Evolutionary conservation across 2,797 vertebrate genomes (phyloP), one percentile per base, ranked within the genome.

Genomic region (Petrocephalus schoutedeni): DNA sequence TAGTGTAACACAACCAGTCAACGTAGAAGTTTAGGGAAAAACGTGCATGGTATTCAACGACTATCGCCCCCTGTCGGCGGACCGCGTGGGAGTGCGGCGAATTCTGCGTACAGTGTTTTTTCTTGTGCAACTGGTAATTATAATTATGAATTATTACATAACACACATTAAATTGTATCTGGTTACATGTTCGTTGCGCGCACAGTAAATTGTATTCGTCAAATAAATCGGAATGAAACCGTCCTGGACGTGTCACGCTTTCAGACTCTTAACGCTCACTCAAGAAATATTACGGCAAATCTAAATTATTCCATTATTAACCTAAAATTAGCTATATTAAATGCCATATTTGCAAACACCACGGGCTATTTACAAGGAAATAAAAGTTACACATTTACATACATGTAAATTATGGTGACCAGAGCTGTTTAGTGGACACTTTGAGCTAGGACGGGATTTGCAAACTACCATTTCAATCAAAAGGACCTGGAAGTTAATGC

Each of bases 1-100:
- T 0, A 45, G 0, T 82, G 89, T 80, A 21, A 91, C 90, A 90
- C 91, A 67, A 23, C 14, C 32, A 41, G 12, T 6, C n/a, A 23
- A 10, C 2, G 10, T 16, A 21, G 45, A n/a, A n/a, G 80, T 3
- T 67, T 67, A 3, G 64, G 12, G 1, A 0, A 67, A 67, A 32
- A 14, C 64, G 64, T 67, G 49, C 71, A 77, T 19, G 71, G 36
- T 36, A 77, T 45, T 45, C 36, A 49, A 82, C 41, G 5, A 83
- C 80, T 83, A 53, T 21, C 49, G 80, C 49, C 49, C 36, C 19
- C 80, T 80, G n/a, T 45, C 56, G 67, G 71, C 51, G 32, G 19
- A 32, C 21, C 57, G 41, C 12, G 87, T 58, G 8, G 9, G 59
- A 28, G 10, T 4, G 9, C 12, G 3, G 61, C 1, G 32, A 67